Evolutionary conservation across 2,888 invertebrate genomes (phyloP).

Genomic region (Mayetiola destructor): DNA sequence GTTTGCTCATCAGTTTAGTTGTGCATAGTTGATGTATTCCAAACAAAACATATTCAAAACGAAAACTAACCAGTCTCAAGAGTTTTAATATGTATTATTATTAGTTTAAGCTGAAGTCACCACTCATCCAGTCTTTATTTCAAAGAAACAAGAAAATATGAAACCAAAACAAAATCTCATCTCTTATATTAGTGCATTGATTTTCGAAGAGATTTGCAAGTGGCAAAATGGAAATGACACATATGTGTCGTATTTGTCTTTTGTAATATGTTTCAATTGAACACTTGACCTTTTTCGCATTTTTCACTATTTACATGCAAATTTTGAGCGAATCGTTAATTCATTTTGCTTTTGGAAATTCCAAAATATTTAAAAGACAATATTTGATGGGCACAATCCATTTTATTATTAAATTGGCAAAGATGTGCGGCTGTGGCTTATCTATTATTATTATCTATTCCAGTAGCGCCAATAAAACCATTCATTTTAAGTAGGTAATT

Average conservation of each 20-base stretch:
- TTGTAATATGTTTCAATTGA: no score
- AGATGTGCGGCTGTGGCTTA: no score
- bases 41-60: no score
- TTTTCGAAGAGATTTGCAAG: neutral
- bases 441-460: no score
- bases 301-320: no score
- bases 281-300: no score
- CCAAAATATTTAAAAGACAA: no score
- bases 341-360: no score
- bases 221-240: neutral
- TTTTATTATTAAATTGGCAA: no score
- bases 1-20: neutral
- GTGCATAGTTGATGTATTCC: neutral
- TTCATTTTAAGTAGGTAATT: neutral
- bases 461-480: neutral
- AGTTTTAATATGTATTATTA: slow-evolving; percentile 1
- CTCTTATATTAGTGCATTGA: neutral
- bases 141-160: no score
- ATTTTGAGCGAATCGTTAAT: no score
- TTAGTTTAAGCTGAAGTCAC: neutral
- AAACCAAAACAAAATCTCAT: neutral
- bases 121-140: neutral
- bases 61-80: slow-evolving; percentile 11
- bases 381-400: no score
- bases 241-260: neutral